Percentiles rank a stretch among this genome's conserved stretches.
These are phyloP conservation scores for Drosophila siamana DNA, from an alignment of 2,888 invertebrate species.

Conservation along the genomic window DNA sequence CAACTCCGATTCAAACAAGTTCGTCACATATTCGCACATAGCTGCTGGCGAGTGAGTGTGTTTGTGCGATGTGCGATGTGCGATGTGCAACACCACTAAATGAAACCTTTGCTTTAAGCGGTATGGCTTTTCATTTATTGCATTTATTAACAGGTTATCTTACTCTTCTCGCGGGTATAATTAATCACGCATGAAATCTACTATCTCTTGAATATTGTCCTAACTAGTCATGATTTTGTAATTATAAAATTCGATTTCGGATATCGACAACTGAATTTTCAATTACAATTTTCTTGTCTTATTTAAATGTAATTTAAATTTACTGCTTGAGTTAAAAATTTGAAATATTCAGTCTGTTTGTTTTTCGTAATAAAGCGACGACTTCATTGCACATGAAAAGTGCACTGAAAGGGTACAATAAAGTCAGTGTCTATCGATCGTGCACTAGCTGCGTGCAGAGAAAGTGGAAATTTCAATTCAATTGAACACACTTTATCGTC, in stretches of 20 bases:
- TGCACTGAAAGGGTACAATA: constrained; percentile 21
- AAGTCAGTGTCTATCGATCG: not conserved
- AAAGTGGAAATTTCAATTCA: constrained; percentile 84
- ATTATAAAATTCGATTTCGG: constrained; percentile 2
- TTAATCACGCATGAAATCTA: constrained; percentile 57
- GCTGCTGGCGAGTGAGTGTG: constrained; percentile 33
- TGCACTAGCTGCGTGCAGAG: constrained; percentile 53
- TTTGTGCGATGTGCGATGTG: constrained; percentile 16
- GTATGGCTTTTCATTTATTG: constrained; percentile 70
- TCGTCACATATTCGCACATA: constrained; percentile 46
- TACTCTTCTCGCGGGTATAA: constrained; percentile 54
- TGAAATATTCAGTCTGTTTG: no score
- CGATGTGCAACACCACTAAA: constrained; percentile 57
- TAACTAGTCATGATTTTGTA: constrained; percentile 13
- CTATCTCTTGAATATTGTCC: constrained; percentile 14
- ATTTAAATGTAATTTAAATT: not conserved
- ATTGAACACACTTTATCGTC: constrained; percentile 43
- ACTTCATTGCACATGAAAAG: no score
- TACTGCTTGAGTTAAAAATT: no score
- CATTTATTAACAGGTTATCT: constrained; percentile 55
- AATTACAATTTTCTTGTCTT: no score
- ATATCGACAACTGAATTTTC: not conserved
- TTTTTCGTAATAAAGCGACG: no score
- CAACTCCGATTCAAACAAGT: constrained; percentile 53
- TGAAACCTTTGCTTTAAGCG: constrained; percentile 47